Conservation (phyloP, 2,888 invertebrate genomes). For the Trichacis sp. region DNA sequence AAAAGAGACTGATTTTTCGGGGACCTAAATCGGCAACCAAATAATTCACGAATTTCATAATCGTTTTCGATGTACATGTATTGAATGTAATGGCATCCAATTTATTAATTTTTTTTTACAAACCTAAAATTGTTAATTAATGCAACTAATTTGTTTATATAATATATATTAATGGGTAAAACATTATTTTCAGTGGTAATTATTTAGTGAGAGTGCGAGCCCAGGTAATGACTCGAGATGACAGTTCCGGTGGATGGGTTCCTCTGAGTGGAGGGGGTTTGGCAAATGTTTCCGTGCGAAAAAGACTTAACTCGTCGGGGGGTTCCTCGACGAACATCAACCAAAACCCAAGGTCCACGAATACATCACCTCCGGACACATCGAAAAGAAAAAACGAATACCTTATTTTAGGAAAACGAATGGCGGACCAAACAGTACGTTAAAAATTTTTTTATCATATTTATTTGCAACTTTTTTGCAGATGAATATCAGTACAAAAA, state of each 20-base stretch:
- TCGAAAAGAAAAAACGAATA: slow-evolving; percentile 84
- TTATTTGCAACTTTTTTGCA: too few species aligned
- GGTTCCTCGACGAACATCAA: slow-evolving; percentile 52
- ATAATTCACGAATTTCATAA: too few species aligned
- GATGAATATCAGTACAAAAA: too few species aligned
- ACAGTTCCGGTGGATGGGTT: slow-evolving; percentile 96
- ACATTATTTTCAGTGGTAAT: slow-evolving; percentile 77
- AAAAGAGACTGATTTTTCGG: too few species aligned
- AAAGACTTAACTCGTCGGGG: slow-evolving; percentile 73
- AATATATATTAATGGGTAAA: not conserved
- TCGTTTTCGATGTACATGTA: too few species aligned
- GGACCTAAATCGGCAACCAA: too few species aligned
- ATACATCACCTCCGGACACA: slow-evolving; percentile 67
- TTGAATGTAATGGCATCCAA: too few species aligned
- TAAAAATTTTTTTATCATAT: too few species aligned
- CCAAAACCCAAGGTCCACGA: slow-evolving; percentile 59
- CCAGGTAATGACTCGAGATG: slow-evolving; percentile 99
- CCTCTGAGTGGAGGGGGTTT: slow-evolving; percentile 94
- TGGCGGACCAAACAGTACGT: slow-evolving; percentile 93
- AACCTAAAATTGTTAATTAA: not conserved
- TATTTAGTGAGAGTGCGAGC: slow-evolving; percentile 97
- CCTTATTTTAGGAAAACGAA: slow-evolving; percentile 91
- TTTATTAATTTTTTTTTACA: too few species aligned
- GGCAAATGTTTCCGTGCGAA: slow-evolving; percentile 91
- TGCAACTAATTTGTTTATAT: not conserved